Percentiles rank a stretch among this genome's conserved stretches.
phyloP scores from a whole-genome alignment of 2,113 vertebrate genomes.

The Microtus montanus region DNA sequence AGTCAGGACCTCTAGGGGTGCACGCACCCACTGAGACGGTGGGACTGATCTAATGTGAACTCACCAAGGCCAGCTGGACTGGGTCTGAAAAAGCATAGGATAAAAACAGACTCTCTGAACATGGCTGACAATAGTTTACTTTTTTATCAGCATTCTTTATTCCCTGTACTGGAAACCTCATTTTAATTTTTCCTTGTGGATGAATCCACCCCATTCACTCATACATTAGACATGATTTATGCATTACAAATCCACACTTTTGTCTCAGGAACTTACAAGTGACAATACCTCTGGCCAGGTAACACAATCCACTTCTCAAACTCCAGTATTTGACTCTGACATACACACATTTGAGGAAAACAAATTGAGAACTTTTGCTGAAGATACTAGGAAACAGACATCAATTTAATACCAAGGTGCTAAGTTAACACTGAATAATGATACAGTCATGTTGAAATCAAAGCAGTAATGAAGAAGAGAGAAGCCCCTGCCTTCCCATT shows the following conservation, averaged over 20 bases:
- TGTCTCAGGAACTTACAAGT: neutral
- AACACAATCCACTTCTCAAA: neutral
- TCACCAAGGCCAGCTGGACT: too few relatives aligned
- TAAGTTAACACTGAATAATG: neutral
- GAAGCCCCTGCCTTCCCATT: neutral
- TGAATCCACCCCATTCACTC: neutral
- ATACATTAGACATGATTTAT: neutral
- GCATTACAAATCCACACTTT: neutral
- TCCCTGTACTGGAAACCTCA: neutral
- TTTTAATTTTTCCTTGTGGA: conserved; percentile 7
- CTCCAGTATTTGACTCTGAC: neutral
- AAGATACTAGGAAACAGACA: neutral
- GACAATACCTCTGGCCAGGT: neutral
- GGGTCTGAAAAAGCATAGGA: too few relatives aligned
- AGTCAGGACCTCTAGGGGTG: too few relatives aligned
- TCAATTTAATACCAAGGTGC: neutral
- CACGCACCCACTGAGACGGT: too few relatives aligned
- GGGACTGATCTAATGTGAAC: too few relatives aligned
- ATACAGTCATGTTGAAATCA: neutral
- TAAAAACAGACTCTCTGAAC: too few relatives aligned
- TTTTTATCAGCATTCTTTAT: neutral
- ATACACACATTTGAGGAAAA: neutral
- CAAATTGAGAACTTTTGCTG: neutral
- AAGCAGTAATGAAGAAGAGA: neutral
- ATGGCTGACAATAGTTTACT: too few relatives aligned